Percentiles rank a stretch among this genome's conserved stretches.
These are phyloP conservation scores for Hyla sarda DNA, from an alignment of 2,113 vertebrate genomes.

Conservation along the genomic window DNA sequence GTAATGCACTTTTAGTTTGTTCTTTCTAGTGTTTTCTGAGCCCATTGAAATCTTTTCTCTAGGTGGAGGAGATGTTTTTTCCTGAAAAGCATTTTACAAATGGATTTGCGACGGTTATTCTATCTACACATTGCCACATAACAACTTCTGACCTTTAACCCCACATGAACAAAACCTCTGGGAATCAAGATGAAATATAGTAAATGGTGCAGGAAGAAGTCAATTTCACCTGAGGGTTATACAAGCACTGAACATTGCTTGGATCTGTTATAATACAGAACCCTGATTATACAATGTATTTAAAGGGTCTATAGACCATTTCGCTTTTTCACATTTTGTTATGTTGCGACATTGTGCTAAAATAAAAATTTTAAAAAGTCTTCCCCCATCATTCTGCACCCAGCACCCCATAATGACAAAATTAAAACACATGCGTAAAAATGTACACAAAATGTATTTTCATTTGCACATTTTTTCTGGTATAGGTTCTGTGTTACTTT, in stretches of 20 bases:
- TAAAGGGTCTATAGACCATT: too few species aligned
- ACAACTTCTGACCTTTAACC: constrained; percentile 14
- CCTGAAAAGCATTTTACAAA: neutral
- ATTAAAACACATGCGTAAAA: too few species aligned
- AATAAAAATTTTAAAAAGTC: too few species aligned
- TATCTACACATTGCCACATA: neutral
- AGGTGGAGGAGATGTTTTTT: neutral
- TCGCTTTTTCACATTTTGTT: too few species aligned
- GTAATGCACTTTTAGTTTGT: neutral
- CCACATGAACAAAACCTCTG: neutral
- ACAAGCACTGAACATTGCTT: neutral
- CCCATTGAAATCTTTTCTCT: neutral
- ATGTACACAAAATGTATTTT: too few species aligned
- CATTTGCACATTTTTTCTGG: too few species aligned
- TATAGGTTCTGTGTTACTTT: too few species aligned
- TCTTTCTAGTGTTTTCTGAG: neutral
- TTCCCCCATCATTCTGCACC: too few species aligned
- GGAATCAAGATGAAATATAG: neutral
- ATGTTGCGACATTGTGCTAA: too few species aligned
- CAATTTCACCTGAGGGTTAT: constrained; percentile 9
- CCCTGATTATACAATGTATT: neutral
- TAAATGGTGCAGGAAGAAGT: neutral
- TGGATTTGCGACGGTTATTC: neutral
- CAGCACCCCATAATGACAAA: too few species aligned
- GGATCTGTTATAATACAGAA: neutral